Evolutionary conservation across 2,888 invertebrate species (phyloP), one percentile per base, ranked within the genome.

Genomic region (Mesoligia furuncula): DNA sequence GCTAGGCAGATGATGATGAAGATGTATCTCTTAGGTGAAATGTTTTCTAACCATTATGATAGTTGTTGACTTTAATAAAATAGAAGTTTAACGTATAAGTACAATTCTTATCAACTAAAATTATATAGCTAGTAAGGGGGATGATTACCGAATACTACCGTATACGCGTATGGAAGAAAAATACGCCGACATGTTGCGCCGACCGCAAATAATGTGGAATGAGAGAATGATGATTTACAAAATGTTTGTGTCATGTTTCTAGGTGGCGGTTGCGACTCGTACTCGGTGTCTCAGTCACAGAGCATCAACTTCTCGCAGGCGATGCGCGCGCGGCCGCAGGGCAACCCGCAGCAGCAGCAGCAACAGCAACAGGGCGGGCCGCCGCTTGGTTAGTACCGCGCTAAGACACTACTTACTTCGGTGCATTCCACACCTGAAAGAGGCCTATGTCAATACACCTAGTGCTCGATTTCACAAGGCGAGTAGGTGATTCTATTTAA

Each of bases 261-360:
- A 94, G 96, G 96, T 69, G 94, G 95, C 74, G 97, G 97, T 65
- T 96, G 96, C 87, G 98, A 98, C 84, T 88, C 96, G 61, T 98
- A 98, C 93, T 98, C 98, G 64, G 97, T 98, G 93, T 98, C 98
- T 61, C 98, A 98, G 96, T 98, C 98, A 88, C 98, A 98, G 95
- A 98, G 98, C 85, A 98, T 98, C 93, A 98, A 98, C 96, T 98
- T 98, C 94, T 98, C 98, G 45, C 98, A 98, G 92, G 98, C 98
- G 91, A 95, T 98, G 93, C 96, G 98, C 76, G 97, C 97, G 89
- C 95, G 98, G 69, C 93, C 94, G 64, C 87, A 92, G 71, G 90
- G 85, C 68, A 90, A 93, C 71, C 90, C 92, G 68, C 92, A 91
- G 75, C 87, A 86, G 42, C 83, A 70, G n/a, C 70, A 68, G 20